Evolutionary conservation across 2,888 invertebrate species (phyloP), one percentile per base, ranked within the genome.

Genomic region (Lithosia quadra): DNA sequence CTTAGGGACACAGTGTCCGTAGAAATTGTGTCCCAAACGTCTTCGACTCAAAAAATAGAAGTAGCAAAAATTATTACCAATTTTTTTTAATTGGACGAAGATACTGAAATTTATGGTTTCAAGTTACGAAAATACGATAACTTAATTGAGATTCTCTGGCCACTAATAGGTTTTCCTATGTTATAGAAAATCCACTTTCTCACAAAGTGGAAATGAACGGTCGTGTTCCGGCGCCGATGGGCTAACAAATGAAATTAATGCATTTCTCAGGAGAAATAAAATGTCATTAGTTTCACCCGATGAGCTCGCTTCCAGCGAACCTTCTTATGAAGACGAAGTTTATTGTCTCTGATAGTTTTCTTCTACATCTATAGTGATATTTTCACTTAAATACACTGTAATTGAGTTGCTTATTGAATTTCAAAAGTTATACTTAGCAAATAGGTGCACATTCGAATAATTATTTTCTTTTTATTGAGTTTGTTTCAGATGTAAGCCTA

Each of bases 171-270:
- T 89, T 89, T 90, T 90, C 87, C 83, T 84, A 83, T 87, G 84
- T 87, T 85, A 86, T 88, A 89, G 88, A 89, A 90, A 90, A 92
- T 91, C 88, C 85, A 89, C 89, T 91, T 89, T 86, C 82, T 81
- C 83, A 75, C 77, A 80, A 79, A 85, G 86, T 85, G 86, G 84
- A 87, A 87, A 85, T 85, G 88, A 86, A 85, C 83, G 83, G 82
- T 81, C 85, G 85, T 87, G 88, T 89, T 86, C 89, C 90, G 87
- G 89, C 88, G 88, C 88, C 92, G 90, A 91, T 92, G 90, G 88
- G 91, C 89, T 90, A 90, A 90, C 91, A 93, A 94, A 94, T 94
- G 91, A 94, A 93, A 93, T 94, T 94, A 94, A 93, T 93, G 92
- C 93, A 92, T 92, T 91, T 87, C 94, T 92, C 94, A 77, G 80